Percentiles rank a stretch among this genome's conserved stretches.
These are phyloP conservation scores for Halichondria panicea DNA, from an alignment of 37 sponge, comb jelly and placozoan species.

Conservation along the genomic window DNA sequence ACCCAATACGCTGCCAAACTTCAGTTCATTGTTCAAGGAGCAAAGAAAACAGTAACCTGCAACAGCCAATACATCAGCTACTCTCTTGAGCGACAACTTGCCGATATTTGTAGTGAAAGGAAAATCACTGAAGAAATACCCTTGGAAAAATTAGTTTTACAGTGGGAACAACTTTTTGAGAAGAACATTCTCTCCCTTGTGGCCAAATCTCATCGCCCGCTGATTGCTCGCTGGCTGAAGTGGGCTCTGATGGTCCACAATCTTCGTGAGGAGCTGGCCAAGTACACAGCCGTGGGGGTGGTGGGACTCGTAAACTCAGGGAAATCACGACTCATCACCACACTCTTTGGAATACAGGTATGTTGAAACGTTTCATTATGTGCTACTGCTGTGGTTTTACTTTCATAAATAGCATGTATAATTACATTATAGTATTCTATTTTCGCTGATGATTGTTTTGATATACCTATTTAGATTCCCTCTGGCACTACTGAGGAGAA, in stretches of 20 bases:
- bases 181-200: conserved; percentile 35
- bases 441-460: neutral
- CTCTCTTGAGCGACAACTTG: conserved; percentile 54
- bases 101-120: conserved; percentile 32
- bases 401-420: too few relatives aligned
- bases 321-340: conserved; percentile 45
- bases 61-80: conserved; percentile 54
- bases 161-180: conserved; percentile 41
- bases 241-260: conserved; percentile 45
- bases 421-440: too few relatives aligned
- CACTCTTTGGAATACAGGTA: conserved; percentile 45
- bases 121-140: neutral
- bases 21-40: conserved; percentile 41
- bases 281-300: conserved; percentile 49
- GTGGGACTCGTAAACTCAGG: conserved; percentile 55
- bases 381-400: too few relatives aligned
- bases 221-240: conserved; percentile 61
- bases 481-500: conserved; percentile 43
- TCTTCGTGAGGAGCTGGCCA: conserved; percentile 51
- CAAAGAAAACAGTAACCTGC: conserved; percentile 38
- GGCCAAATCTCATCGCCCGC: conserved; percentile 13
- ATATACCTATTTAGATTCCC: conserved; percentile 5
- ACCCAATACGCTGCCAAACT: conserved; percentile 34
- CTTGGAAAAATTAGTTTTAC: neutral
- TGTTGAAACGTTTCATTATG: too few relatives aligned